Conservation (phyloP, 2,888 invertebrate genomes). For the Pseudolycoriella hygida region DNA sequence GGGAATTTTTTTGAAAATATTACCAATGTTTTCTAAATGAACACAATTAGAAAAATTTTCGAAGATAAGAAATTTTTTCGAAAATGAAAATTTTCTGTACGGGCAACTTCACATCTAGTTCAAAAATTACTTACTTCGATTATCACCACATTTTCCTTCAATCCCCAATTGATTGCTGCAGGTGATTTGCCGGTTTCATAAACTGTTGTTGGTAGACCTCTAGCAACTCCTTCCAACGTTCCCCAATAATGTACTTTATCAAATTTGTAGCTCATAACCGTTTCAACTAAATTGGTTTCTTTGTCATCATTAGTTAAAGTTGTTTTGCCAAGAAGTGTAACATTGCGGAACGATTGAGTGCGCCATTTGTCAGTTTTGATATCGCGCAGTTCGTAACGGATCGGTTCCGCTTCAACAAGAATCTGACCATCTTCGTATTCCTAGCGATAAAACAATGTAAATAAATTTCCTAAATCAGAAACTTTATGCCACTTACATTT, state of each 20-base stretch:
- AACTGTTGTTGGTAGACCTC: slow-evolving; percentile 24
- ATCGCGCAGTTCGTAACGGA: slow-evolving; percentile 51
- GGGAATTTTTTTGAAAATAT: too few species aligned
- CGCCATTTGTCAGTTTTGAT: slow-evolving; percentile 40
- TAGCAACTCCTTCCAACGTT: slow-evolving; percentile 41
- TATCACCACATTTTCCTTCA: slow-evolving; percentile 33
- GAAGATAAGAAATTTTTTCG: too few species aligned
- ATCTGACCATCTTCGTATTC: slow-evolving; percentile 51
- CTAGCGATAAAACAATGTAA: slow-evolving; percentile 5
- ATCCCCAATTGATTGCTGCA: slow-evolving; percentile 53
- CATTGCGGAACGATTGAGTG: slow-evolving; percentile 33
- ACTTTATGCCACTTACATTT: neutral
- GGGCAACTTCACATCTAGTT: too few species aligned
- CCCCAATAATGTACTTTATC: slow-evolving; percentile 63
- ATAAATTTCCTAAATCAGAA: neutral
- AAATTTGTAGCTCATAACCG: slow-evolving; percentile 54
- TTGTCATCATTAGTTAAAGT: slow-evolving; percentile 35
- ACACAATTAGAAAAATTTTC: too few species aligned
- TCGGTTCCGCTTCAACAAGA: slow-evolving; percentile 63
- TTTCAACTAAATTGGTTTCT: slow-evolving; percentile 43
- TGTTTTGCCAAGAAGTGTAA: slow-evolving; percentile 30
- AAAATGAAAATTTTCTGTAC: too few species aligned
- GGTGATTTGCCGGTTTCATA: slow-evolving; percentile 18
- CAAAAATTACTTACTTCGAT: slow-evolving; percentile 26
- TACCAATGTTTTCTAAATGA: too few species aligned